Conservation (phyloP, 2,113 vertebrate species). For the Antigone vipio region DNA sequence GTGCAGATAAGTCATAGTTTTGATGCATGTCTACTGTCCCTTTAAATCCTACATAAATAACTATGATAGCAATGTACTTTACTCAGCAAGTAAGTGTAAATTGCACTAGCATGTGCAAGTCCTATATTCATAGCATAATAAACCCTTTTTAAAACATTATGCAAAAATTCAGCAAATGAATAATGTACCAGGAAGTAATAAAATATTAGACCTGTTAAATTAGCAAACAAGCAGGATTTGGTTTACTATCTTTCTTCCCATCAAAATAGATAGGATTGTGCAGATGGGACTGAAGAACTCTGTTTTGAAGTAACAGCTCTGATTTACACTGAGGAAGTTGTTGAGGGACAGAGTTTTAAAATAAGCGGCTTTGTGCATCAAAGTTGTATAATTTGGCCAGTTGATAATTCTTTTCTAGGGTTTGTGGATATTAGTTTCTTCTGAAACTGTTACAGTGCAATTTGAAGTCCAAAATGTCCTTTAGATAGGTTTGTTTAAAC, state of each 20-base stretch:
- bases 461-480: conserved; percentile 17
- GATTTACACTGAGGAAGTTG: not conserved
- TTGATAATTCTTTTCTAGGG: not conserved
- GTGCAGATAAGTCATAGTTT: not conserved
- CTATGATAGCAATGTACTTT: conserved; percentile 16
- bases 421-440: not conserved
- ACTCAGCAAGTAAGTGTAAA: not conserved
- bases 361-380: not conserved
- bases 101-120: not conserved
- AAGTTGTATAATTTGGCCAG: not conserved
- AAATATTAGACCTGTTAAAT: not conserved
- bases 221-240: not conserved
- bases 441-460: conserved; percentile 41
- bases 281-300: not conserved
- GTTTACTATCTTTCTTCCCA: not conserved
- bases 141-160: not conserved
- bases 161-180: not conserved
- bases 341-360: not conserved
- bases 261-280: not conserved
- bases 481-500: not conserved
- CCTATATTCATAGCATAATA: not conserved
- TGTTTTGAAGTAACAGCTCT: not conserved
- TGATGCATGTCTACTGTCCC: not conserved
- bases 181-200: not conserved
- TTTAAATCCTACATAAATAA: not conserved